These are phyloP conservation scores for Xenopus laevis DNA, from an alignment of 2,113 vertebrate genomes.

Conservation along the genomic window DNA sequence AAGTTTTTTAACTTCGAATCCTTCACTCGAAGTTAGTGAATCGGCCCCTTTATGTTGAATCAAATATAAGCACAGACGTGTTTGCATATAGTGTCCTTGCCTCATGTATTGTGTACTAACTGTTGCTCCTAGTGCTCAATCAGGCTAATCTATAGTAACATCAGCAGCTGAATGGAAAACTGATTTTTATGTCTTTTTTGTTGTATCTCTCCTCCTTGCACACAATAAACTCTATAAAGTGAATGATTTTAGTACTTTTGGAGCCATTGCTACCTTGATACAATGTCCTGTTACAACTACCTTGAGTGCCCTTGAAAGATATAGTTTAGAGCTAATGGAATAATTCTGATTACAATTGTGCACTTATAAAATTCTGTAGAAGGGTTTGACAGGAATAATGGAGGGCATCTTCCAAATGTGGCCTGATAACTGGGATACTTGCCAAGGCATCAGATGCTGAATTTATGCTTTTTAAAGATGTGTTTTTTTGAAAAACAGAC, in stretches of 20 bases:
- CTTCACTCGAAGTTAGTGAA: no score
- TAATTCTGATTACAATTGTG: slow-evolving; percentile 18
- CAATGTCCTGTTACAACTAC: slow-evolving; percentile 8
- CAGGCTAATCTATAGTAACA: no score
- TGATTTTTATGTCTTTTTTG: no score
- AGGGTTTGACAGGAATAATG: slow-evolving; percentile 12
- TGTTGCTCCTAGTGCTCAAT: no score
- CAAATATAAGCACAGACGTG: no score
- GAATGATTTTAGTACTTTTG: slow-evolving; percentile 16
- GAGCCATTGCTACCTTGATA: slow-evolving; percentile 20
- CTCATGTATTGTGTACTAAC: no score
- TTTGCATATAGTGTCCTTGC: no score
- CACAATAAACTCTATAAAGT: no score
- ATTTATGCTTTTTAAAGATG: slow-evolving; percentile 9
- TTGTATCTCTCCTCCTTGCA: no score
- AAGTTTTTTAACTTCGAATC: no score
- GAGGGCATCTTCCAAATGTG: slow-evolving; percentile 6
- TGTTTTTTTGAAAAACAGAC: neutral
- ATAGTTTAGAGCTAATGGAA: slow-evolving; percentile 25
- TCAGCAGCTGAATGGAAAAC: no score
- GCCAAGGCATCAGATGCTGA: slow-evolving; percentile 33
- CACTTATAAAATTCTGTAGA: slow-evolving; percentile 15
- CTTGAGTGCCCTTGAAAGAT: slow-evolving; percentile 22
- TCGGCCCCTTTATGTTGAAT: no score
- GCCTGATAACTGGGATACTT: slow-evolving; percentile 26